These are phyloP conservation scores for Actinemys pallida DNA, from an alignment of 2,113 vertebrate genomes.

Conservation along the genomic window DNA sequence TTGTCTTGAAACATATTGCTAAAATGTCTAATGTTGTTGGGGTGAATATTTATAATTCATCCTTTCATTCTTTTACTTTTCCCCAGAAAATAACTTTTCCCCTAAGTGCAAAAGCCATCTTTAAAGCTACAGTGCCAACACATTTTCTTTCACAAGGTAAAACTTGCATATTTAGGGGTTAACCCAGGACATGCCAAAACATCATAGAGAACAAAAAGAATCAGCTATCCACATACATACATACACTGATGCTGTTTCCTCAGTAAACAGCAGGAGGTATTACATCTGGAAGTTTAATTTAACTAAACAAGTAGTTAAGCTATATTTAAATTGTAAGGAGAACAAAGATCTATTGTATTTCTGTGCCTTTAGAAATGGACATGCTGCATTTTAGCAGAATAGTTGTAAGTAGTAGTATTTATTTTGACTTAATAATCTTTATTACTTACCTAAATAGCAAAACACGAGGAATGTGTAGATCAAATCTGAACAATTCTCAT, in stretches of 20 bases:
- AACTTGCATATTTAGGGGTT: background rate
- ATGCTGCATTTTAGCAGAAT: background rate
- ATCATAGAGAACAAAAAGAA: background rate
- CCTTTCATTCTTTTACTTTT: too few relatives aligned
- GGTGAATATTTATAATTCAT: too few relatives aligned
- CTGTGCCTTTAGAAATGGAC: background rate
- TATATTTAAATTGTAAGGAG: background rate
- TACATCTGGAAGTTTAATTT: background rate
- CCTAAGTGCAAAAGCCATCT: background rate
- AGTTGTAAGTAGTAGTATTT: background rate
- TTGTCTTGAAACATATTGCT: too few relatives aligned
- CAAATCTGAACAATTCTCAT: background rate
- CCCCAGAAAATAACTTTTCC: too few relatives aligned
- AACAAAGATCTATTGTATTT: background rate
- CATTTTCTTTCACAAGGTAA: background rate
- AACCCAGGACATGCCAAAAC: background rate
- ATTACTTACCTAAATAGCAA: background rate
- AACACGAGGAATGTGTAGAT: background rate
- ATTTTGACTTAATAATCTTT: background rate
- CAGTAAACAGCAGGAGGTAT: background rate
- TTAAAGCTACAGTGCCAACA: background rate
- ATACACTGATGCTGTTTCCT: background rate
- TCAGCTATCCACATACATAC: background rate
- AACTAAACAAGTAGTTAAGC: background rate
- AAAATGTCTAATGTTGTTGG: too few relatives aligned